These are phyloP conservation scores for Rhagonycha fulva DNA, from an alignment of 2,888 invertebrate species.

Conservation along the genomic window DNA sequence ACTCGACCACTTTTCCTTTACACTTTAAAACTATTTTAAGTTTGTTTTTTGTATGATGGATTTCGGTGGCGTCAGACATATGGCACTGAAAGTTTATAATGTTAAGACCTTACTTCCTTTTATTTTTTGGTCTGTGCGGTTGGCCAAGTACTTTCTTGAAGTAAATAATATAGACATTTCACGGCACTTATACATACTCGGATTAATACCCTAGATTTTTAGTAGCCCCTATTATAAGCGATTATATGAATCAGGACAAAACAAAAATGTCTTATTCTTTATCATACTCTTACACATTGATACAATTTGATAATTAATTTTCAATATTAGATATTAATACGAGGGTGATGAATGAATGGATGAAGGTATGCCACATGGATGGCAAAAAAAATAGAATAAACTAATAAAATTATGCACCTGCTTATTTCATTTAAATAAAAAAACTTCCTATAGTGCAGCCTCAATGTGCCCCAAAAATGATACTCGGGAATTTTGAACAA, in stretches of 20 bases:
- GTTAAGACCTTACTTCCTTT: slow-evolving; percentile 41
- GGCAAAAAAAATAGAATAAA: background rate
- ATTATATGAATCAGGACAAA: slow-evolving; percentile 41
- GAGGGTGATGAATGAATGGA: too few relatives aligned
- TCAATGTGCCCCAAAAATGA: background rate
- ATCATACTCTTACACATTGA: background rate
- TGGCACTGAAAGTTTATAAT: slow-evolving; percentile 35
- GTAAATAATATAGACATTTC: slow-evolving; percentile 54
- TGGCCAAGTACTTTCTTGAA: slow-evolving; percentile 41
- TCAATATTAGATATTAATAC: background rate
- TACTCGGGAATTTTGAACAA: slow-evolving; percentile 19
- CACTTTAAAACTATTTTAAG: slow-evolving; percentile 20
- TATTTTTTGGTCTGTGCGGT: slow-evolving; percentile 46
- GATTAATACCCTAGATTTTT: slow-evolving; percentile 45
- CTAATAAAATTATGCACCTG: slow-evolving; percentile 31
- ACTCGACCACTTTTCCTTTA: slow-evolving; percentile 31
- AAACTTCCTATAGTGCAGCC: slow-evolving; percentile 21
- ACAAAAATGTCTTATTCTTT: background rate
- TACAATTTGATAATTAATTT: background rate
- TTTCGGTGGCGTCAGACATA: slow-evolving; percentile 28
- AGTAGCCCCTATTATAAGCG: slow-evolving; percentile 49
- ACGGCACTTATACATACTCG: slow-evolving; percentile 49
- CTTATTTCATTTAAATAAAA: slow-evolving; percentile 25
- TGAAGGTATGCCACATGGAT: too few relatives aligned
- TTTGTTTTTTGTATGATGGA: slow-evolving; percentile 17